A percentile compares a stretch with the other conserved stretches of the same genome.
Evolutionary conservation across 2,797 vertebrate genomes (phyloP).

Genomic region (Ambastaia sidthimunki): DNA sequence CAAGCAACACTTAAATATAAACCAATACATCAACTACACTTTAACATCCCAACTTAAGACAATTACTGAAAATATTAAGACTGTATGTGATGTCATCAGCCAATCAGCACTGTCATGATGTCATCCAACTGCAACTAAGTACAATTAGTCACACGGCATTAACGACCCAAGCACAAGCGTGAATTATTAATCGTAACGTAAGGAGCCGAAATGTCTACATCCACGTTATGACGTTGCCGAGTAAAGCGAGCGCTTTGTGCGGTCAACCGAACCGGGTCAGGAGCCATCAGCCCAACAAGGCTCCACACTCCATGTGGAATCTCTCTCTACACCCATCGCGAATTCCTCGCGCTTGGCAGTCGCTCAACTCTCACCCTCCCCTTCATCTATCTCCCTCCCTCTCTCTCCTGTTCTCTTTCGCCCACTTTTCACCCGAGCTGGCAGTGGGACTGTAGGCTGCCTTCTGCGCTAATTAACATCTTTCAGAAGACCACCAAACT

Average conservation of each 20-base stretch:
- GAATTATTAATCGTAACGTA: conserved; percentile 42
- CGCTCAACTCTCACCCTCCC: conserved; percentile 66
- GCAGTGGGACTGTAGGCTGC: conserved; percentile 86
- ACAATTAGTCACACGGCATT: not conserved
- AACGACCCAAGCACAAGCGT: not conserved
- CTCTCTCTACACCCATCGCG: conserved; percentile 85
- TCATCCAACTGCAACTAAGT: not conserved
- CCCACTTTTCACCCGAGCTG: conserved; percentile 83
- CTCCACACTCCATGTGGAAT: conserved; percentile 78
- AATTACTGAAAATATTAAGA: not conserved
- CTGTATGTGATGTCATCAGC: not conserved
- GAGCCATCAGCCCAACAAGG: conserved; percentile 78
- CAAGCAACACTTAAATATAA: too few relatives aligned
- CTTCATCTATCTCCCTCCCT: conserved; percentile 63
- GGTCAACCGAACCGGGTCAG: conserved; percentile 64
- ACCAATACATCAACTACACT: too few relatives aligned
- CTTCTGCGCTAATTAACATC: conserved; percentile 92
- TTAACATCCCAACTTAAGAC: not conserved
- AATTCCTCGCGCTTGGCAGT: conserved; percentile 87
- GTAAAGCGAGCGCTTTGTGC: conserved; percentile 43
- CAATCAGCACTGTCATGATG: not conserved
- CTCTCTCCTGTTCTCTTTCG: conserved; percentile 59
- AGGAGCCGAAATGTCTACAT: conserved; percentile 26
- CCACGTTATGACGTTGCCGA: conserved; percentile 42
- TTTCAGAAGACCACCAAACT: conserved; percentile 88